Evolutionary conservation across 2,113 vertebrate species (phyloP).

Genomic region (Thamnaconus septentrionalis): DNA sequence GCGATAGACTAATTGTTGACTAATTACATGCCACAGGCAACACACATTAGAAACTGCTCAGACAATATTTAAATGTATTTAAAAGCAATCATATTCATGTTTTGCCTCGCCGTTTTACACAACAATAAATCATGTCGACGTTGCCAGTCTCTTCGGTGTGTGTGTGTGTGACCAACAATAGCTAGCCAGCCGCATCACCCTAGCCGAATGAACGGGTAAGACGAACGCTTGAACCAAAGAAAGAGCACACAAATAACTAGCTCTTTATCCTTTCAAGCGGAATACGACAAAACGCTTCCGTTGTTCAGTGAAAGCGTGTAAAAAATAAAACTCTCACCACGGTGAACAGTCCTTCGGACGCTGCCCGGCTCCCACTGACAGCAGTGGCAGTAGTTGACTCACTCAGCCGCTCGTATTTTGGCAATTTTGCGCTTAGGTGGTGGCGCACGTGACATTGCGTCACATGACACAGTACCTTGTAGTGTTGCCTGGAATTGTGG

Average conservation of each 20-base stretch:
- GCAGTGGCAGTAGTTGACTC: background rate
- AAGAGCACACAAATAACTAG: too few relatives aligned
- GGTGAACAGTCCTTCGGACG: background rate
- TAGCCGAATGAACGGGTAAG: background rate
- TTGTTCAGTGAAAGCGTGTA: too few relatives aligned
- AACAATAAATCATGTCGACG: slow-evolving; percentile 6
- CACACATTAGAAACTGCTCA: too few relatives aligned
- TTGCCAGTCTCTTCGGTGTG: slow-evolving; percentile 17
- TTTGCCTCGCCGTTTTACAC: slow-evolving; percentile 3
- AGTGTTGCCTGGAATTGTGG: slow-evolving; percentile 13
- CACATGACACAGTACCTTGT: slow-evolving; percentile 25
- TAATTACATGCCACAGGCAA: too few relatives aligned
- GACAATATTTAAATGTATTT: background rate
- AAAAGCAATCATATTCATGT: background rate
- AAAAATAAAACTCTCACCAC: background rate
- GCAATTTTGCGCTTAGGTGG: background rate
- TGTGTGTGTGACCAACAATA: background rate
- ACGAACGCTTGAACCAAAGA: background rate
- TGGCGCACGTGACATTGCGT: slow-evolving; percentile 20
- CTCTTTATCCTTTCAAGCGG: too few relatives aligned
- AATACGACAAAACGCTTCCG: too few relatives aligned
- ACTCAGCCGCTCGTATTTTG: slow-evolving; percentile 17
- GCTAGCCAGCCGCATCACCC: slow-evolving; percentile 24
- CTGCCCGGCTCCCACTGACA: background rate
- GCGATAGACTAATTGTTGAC: too few relatives aligned